A percentile compares a stretch with the other conserved stretches of the same genome.
Evolutionary conservation across 2,113 vertebrate species (phyloP).

Genomic region (Larimichthys polyactis): DNA sequence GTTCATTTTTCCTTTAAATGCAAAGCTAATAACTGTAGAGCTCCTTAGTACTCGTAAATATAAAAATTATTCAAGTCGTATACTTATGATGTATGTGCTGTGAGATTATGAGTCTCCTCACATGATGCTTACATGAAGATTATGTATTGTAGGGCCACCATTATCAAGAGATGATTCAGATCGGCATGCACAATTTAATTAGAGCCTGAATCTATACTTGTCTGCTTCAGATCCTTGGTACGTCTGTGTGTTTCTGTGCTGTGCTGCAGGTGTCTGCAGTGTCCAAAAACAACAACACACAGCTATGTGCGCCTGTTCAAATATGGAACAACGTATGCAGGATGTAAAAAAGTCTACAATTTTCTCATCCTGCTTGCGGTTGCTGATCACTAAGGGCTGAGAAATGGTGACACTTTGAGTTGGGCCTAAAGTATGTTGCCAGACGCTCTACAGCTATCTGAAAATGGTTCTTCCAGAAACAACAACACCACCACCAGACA

Average conservation of each 20-base stretch:
- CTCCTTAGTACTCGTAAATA: neutral
- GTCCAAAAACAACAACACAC: neutral
- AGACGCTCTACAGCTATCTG: neutral
- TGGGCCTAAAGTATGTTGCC: neutral
- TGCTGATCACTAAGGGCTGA: neutral
- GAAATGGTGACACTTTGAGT: neutral
- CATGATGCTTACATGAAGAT: neutral
- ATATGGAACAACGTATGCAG: neutral
- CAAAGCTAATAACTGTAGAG: neutral
- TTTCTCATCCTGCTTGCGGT: neutral
- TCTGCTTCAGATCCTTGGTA: neutral
- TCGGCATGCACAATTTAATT: neutral
- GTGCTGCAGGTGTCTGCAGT: neutral
- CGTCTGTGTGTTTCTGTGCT: neutral
- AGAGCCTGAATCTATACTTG: neutral
- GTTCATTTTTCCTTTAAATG: neutral
- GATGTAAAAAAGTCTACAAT: neutral
- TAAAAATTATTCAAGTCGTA: no score
- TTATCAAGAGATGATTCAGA: neutral
- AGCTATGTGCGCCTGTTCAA: neutral
- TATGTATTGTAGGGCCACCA: neutral
- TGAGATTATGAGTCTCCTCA: neutral
- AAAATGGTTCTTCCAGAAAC: neutral
- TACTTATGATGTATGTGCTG: neutral
- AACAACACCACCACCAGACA: neutral